Base-by-base conservation (phyloP, 2,888 invertebrate genomes). In the Ormyrus nitidulus region DNA sequence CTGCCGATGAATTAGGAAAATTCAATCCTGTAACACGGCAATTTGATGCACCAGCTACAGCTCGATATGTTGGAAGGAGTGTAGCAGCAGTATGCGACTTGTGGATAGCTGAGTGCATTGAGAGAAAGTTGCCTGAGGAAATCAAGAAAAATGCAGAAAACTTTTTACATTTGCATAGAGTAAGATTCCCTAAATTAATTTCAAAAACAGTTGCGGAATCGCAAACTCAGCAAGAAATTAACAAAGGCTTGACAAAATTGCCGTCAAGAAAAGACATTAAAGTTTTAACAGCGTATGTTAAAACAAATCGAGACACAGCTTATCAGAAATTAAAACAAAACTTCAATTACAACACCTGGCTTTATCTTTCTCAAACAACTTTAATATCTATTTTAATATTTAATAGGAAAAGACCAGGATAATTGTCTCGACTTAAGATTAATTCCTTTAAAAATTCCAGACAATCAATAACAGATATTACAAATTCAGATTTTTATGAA, bases 391-490 rank as follows among this genome's bases (percentile, higher is more conserved):
- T 68, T 6, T 13, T 75, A 44, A 44, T 75, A 11, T 59, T 59
- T 10, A 75, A 75, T 68, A 66, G 75, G 46, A 66, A 59, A 68
- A 19, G 75, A 9, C 66, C 68, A 5, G 54, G 59, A 5, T 59
- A 75, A 51, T 1, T 75, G 2, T 56, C 68, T 46, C 19, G 54
- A 3, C n/a, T 75, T 3, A 7, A 48, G 0, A 68, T 51, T 9
- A 13, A 10, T 6, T n/a, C 34, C 0, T 75, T 46, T 19, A 11
- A 68, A 59, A 59, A 59, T 3, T 59, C 58, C 2, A 49, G n/a
- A 13, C 7, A 59, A n/a, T 0, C 5, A 9, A 11, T 75, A 5
- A 10, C 7, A n/a, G 13, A 10, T 8, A 13, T 68, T 4, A 59
- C 46, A 7, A 64, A 72, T 44, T 13, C 64, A 0, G 54, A 64